Conservation (phyloP, 2,797 vertebrate species). For the Spatula clypeata region DNA sequence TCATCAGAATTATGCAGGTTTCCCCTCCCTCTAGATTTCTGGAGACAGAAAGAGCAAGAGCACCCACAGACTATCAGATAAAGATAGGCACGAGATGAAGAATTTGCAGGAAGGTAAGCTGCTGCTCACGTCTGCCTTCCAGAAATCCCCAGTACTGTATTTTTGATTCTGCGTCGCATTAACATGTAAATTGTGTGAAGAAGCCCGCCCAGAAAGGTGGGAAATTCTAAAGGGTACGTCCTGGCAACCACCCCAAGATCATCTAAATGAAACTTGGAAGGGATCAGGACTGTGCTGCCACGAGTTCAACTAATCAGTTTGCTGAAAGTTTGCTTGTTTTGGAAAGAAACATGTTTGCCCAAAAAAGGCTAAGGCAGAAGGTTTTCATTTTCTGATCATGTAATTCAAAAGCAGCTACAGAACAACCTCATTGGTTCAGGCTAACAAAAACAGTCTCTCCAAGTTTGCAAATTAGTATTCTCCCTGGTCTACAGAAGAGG, state of each 20-base stretch:
- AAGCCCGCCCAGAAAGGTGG: neutral
- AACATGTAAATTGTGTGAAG: neutral
- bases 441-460: conserved; percentile 43
- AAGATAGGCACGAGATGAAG: conserved; percentile 49
- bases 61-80: conserved; percentile 16
- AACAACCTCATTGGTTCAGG: conserved; percentile 17
- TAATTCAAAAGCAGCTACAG: conserved; percentile 49
- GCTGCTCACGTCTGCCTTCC: conserved; percentile 24
- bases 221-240: conserved; percentile 12
- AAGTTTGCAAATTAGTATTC: conserved; percentile 52
- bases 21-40: neutral
- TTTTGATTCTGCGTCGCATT: conserved; percentile 36
- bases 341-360: neutral
- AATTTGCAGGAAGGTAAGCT: conserved; percentile 56
- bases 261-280: conserved; percentile 6
- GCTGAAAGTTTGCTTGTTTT: conserved; percentile 30
- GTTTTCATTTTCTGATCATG: conserved; percentile 63
- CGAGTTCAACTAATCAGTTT: neutral
- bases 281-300: neutral
- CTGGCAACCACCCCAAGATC: neutral
- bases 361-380: conserved; percentile 8
- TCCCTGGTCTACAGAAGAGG: neutral
- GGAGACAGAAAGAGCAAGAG: neutral
- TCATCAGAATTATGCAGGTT: conserved; percentile 17
- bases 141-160: neutral